These are phyloP conservation scores for Phenacoccus solenopsis DNA, from an alignment of 1,140 invertebrate genomes.

Conservation along the genomic window DNA sequence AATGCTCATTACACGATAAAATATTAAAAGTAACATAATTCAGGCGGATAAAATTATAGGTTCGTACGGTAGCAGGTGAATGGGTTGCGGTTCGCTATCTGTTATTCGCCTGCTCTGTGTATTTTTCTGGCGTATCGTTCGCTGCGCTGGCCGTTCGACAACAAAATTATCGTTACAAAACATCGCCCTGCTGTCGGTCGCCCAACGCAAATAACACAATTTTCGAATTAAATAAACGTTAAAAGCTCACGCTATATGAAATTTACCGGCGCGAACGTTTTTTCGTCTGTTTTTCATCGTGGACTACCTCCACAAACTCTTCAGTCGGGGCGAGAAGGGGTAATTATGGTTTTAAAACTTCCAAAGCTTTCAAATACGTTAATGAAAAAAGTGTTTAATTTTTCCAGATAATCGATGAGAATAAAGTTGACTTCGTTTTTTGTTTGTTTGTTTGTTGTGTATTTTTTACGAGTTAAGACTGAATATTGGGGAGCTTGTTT, in stretches of 20 bases:
- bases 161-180: not conserved
- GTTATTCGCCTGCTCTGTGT: not conserved
- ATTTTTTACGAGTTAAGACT: no score
- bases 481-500: no score
- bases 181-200: not conserved
- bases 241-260: not conserved
- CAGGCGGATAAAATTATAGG: constrained; percentile 1
- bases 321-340: not conserved
- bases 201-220: not conserved
- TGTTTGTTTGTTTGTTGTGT: no score
- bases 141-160: not conserved
- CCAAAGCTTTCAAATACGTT: not conserved
- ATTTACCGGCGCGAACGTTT: not conserved
- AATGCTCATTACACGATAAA: constrained; percentile 2
- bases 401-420: not conserved
- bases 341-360: not conserved
- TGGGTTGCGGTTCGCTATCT: not conserved
- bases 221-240: constrained; percentile 3
- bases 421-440: not conserved
- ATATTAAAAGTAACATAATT: constrained; percentile 4
- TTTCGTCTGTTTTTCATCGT: not conserved
- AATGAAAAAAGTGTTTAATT: constrained; percentile 3
- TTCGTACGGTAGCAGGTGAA: not conserved
- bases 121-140: not conserved
- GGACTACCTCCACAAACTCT: not conserved